phyloP scores from a whole-genome alignment of 2,888 invertebrate species.

The Limnephilus auricula region DNA sequence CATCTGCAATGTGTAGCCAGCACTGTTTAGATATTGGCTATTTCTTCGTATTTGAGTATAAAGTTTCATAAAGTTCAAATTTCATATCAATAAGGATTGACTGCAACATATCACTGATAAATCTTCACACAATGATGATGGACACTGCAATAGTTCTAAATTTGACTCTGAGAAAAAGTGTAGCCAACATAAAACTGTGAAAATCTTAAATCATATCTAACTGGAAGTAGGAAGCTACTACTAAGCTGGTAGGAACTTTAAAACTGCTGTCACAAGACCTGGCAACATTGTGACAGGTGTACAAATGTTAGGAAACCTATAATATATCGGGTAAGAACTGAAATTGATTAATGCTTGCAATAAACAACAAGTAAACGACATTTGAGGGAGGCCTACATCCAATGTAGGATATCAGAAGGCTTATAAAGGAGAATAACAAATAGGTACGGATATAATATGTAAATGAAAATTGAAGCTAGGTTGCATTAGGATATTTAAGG shows the following conservation, averaged over 20 bases:
- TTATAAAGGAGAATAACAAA: too few species aligned
- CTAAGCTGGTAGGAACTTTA: too few species aligned
- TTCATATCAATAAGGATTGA: not conserved
- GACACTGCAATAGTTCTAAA: not conserved
- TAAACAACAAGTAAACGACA: too few species aligned
- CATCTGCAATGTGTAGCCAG: not conserved
- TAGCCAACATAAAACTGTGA: not conserved
- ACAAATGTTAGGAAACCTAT: not conserved
- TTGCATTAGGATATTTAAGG: not conserved
- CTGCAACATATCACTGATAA: not conserved
- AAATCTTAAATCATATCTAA: not conserved
- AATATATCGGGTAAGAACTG: not conserved
- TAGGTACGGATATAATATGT: too few species aligned
- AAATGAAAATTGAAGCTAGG: not conserved
- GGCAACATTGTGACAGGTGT: not conserved
- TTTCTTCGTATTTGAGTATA: not conserved
- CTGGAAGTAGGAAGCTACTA: too few species aligned
- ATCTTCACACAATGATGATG: too few species aligned
- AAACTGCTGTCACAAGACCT: not conserved
- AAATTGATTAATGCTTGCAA: not conserved
- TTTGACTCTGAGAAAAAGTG: not conserved
- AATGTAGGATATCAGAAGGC: not conserved
- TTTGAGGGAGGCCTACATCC: not conserved
- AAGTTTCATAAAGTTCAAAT: not conserved
- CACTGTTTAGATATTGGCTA: not conserved